Evolutionary conservation across 2,113 vertebrate species (phyloP).

Genomic region (Solea solea): DNA sequence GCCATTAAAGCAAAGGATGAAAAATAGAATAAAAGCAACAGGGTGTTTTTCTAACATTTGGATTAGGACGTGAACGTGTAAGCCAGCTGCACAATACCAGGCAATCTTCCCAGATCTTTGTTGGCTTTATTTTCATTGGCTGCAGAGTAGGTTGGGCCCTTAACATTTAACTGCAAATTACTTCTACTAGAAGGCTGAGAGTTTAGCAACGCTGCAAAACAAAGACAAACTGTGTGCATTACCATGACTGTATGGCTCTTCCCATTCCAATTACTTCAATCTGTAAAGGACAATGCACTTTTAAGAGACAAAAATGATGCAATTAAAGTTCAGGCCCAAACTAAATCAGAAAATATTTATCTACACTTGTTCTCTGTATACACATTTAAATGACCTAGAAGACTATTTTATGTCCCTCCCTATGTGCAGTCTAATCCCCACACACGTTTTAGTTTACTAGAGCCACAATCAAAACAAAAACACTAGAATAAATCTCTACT

Average conservation of each 20-base stretch:
- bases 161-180: constrained; percentile 24
- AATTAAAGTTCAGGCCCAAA: neutral
- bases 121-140: constrained; percentile 64
- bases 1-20: constrained; percentile 31
- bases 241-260: constrained; percentile 1
- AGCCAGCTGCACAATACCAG: constrained; percentile 61
- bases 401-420: constrained; percentile 31
- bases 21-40: constrained; percentile 29
- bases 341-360: constrained; percentile 1
- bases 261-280: constrained; percentile 10
- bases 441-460: no score
- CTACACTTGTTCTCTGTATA: neutral
- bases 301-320: neutral
- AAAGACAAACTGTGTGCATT: neutral
- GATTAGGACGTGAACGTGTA: constrained; percentile 52
- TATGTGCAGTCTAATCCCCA: constrained; percentile 1
- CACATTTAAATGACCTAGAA: constrained; percentile 4
- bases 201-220: constrained; percentile 16
- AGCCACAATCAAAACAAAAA: no score
- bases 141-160: constrained; percentile 27
- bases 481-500: no score
- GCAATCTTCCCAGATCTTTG: constrained; percentile 60
- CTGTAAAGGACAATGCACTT: neutral
- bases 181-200: constrained; percentile 35
- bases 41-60: constrained; percentile 66